phyloP scores from a whole-genome alignment of 1,140 invertebrate genomes.

The Argopecten irradians region DNA sequence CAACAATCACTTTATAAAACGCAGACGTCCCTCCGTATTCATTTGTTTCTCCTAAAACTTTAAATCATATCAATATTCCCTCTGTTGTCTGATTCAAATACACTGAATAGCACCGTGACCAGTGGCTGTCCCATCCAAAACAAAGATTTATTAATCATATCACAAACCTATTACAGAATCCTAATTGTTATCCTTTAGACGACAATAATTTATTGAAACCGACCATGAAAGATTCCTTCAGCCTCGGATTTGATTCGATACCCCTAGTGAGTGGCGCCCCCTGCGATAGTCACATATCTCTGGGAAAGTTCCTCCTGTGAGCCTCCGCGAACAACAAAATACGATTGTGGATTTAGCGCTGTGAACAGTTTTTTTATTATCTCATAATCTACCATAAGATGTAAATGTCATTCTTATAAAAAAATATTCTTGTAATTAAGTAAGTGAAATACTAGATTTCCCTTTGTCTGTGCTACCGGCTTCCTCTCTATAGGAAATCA shows the following conservation, averaged over 20 bases:
- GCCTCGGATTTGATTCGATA: neutral
- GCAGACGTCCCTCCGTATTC: neutral
- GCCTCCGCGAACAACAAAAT: neutral
- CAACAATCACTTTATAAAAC: neutral
- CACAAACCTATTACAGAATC: neutral
- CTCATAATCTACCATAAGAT: neutral
- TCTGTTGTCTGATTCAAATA: neutral
- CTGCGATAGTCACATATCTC: neutral
- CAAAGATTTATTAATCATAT: neutral
- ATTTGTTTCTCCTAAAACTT: neutral
- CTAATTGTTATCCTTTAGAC: neutral
- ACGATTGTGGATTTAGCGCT: neutral
- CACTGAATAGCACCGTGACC: neutral
- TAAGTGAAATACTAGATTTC: neutral
- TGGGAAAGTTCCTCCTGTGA: neutral
- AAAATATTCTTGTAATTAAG: slow-evolving; percentile 9
- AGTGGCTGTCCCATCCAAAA: neutral
- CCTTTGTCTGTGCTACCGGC: neutral
- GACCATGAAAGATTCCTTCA: neutral
- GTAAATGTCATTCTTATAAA: neutral
- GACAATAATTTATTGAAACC: slow-evolving; percentile 16
- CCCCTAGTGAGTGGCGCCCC: neutral
- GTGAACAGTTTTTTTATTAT: neutral
- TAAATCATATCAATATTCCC: neutral
- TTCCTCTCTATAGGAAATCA: neutral